These are phyloP conservation scores for Orestias chungarensis DNA, from an alignment of 2,797 vertebrate species.

Conservation along the genomic window DNA sequence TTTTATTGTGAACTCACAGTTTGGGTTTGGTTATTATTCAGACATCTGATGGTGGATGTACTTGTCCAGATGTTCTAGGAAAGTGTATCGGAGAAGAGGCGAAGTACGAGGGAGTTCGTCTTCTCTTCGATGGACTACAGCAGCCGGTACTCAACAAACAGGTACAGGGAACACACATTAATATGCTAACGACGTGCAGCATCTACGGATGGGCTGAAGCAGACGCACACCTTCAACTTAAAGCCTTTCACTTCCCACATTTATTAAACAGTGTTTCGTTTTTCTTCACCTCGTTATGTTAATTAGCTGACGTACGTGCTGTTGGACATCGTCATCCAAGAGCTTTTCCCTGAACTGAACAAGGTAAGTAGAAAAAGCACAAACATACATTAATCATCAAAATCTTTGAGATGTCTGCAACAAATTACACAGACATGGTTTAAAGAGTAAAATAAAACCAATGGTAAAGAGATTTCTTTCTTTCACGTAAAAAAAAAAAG, in stretches of 20 bases:
- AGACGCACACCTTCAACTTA: neutral
- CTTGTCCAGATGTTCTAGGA: constrained; percentile 85
- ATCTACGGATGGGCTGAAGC: no score
- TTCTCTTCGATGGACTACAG: constrained; percentile 93
- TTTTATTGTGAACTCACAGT: neutral
- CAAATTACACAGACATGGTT: neutral
- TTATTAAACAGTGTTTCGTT: neutral
- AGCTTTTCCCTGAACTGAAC: constrained; percentile 93
- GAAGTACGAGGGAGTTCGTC: constrained; percentile 89
- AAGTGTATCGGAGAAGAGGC: constrained; percentile 97
- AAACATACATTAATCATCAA: no score
- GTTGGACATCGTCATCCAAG: constrained; percentile 91
- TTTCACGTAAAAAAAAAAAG: no score
- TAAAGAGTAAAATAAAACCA: neutral
- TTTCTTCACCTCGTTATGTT: constrained; percentile 21
- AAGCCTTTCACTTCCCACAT: neutral
- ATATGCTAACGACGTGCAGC: no score
- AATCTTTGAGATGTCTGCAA: neutral
- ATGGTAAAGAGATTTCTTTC: no score
- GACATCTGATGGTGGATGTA: neutral
- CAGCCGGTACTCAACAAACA: constrained; percentile 98
- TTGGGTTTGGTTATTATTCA: neutral
- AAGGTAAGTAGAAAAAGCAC: no score
- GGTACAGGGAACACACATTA: constrained; percentile 73
- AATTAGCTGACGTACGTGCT: constrained; percentile 93